A percentile compares a stretch with the other conserved stretches of the same genome.
Evolutionary conservation across 2,113 vertebrate genomes (phyloP).

Genomic region (Dendropsophus ebraccatus): DNA sequence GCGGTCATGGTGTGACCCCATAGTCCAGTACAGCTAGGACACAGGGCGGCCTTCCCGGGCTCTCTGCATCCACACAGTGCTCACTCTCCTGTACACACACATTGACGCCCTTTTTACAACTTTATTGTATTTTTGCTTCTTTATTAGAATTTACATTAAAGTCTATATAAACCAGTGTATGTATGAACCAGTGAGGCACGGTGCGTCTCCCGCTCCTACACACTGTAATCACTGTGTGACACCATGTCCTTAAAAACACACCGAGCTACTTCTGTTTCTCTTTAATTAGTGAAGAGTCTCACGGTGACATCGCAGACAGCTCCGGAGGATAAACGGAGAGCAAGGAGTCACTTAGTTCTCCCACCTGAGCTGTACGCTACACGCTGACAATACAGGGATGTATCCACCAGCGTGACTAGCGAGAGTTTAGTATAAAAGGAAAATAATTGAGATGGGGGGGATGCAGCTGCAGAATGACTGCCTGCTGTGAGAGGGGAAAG

Average conservation of each 20-base stretch:
- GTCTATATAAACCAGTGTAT: background rate
- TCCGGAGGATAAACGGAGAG: background rate
- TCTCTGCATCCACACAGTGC: too few relatives aligned
- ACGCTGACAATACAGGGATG: background rate
- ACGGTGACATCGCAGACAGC: background rate
- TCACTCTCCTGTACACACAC: too few relatives aligned
- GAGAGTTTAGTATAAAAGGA: too few relatives aligned
- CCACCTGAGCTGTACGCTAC: background rate
- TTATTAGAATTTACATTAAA: background rate
- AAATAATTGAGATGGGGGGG: background rate
- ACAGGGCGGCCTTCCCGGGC: too few relatives aligned
- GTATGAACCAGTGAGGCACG: too few relatives aligned
- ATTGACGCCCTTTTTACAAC: too few relatives aligned
- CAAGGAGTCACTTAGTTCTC: conserved; percentile 16
- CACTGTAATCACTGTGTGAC: background rate
- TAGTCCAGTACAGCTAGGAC: too few relatives aligned
- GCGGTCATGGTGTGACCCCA: too few relatives aligned
- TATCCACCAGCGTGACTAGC: background rate
- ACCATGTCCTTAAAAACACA: background rate
- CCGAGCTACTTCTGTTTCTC: background rate
- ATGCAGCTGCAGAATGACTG: background rate
- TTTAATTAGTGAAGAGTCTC: conserved; percentile 32
- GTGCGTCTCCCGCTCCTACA: background rate
- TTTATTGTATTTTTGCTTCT: background rate
- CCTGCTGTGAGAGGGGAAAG: too few relatives aligned